These are phyloP conservation scores for Cyclargus thomasi DNA, from an alignment of 1,140 invertebrate genomes.

Conservation along the genomic window DNA sequence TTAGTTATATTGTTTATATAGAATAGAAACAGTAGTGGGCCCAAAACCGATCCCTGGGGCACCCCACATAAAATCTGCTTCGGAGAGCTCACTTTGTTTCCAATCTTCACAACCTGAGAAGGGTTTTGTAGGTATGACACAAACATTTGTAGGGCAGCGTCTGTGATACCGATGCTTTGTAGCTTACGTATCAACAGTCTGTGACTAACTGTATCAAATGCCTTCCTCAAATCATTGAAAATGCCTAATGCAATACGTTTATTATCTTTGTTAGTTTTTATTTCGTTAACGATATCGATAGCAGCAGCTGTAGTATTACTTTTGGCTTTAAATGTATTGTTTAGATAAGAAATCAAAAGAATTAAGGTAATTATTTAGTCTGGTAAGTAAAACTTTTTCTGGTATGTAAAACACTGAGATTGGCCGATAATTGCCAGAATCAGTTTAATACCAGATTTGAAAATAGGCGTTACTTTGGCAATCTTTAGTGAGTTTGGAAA, in stretches of 20 bases:
- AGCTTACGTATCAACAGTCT: slow-evolving; percentile 6
- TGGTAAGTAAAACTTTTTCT: neutral
- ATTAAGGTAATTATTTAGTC: neutral
- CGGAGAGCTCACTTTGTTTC: neutral
- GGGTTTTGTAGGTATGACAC: slow-evolving; percentile 18
- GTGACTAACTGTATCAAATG: slow-evolving; percentile 19
- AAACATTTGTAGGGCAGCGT: slow-evolving; percentile 14
- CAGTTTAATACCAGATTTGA: slow-evolving; percentile 16
- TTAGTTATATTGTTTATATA: slow-evolving; percentile 22
- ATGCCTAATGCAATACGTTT: slow-evolving; percentile 21
- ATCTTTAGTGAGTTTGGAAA: slow-evolving; percentile 18
- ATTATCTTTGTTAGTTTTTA: slow-evolving; percentile 24
- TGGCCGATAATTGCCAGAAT: slow-evolving; percentile 18
- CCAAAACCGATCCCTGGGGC: slow-evolving; percentile 22
- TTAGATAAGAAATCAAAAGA: neutral
- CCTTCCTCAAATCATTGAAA: slow-evolving; percentile 23
- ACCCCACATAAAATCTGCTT: slow-evolving; percentile 16
- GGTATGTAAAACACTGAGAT: slow-evolving; percentile 5
- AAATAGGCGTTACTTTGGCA: slow-evolving; percentile 6
- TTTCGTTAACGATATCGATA: slow-evolving; percentile 10
- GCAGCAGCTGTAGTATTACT: neutral
- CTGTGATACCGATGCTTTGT: slow-evolving; percentile 13
- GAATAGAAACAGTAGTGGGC: slow-evolving; percentile 17
- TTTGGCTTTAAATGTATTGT: neutral
- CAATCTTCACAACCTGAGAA: slow-evolving; percentile 20